Base-by-base conservation (phyloP, 35 echinoderm and acorn worm species). In the Lytechinus variegatus region DNA sequence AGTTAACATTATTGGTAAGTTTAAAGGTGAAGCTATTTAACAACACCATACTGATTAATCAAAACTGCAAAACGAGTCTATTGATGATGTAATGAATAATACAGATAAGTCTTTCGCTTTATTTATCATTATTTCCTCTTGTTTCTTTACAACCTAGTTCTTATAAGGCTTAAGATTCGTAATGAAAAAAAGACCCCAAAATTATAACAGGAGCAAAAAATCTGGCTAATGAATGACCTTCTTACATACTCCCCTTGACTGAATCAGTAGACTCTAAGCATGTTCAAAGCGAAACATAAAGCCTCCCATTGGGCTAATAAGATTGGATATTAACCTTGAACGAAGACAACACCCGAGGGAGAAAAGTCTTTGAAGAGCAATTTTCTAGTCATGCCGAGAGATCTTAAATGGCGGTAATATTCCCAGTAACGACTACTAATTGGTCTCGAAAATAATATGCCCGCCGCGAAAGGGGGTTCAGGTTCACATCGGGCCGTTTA, bases 381-480 rank as follows among this genome's bases (percentile, higher is more conserved):
- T 44, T 44, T 79, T 79, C 66, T 79, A 79, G 66, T 16, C 66
- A 79, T 19, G 66, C 66, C 66, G 66, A 79, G 66, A 79, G 66
- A 79, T 16, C 14, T 79, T 79, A 79, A 79, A 79, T 79, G 66
- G 14, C 66, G 66, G 66, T 79, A 79, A 79, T 79, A 79, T 79
- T 79, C 66, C 66, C 19, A 24, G 21, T 79, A 79, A 79, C 66
- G 66, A 79, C 66, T n/a, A 79, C 66, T 79, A 79, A 79, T 79
- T 79, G 66, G 66, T 79, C 66, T 79, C 19, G 16, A 79, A 79
- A 79, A 79, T 79, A 79, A 79, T 79, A 79, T 79, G 66, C 66
- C 19, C 19, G 12, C 66, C 66, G 66, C 66, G 19, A 79, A 24
- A 79, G 66, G 66, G 61, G 66, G 66, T 16, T 79, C 66, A 79